Base-by-base conservation (phyloP, 2,113 vertebrate genomes). In the Trinectes maculatus region DNA sequence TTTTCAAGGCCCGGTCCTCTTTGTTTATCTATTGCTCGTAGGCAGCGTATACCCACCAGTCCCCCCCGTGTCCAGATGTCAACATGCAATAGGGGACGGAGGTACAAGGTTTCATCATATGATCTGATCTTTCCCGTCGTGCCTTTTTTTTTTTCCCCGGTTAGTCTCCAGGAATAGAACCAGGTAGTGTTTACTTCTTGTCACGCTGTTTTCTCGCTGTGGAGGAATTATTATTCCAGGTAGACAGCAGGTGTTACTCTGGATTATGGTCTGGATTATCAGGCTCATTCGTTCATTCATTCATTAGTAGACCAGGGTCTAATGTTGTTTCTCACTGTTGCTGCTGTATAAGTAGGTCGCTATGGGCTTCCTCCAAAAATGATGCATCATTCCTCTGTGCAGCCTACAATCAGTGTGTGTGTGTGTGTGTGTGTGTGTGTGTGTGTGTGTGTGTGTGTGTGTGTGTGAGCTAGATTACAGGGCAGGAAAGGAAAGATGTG, bases 21-120 rank as follows among this genome's bases (percentile, higher is more conserved):
- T 86, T 85, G 80, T 91, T 91, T 91, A 80, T 90, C 89, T 91
- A 89, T 89, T 62, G 70, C 58, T 83, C 6, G 3, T 77, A 77
- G 68, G 34, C 62, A 56, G 56, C 70, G 80, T 79, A 73, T 56
- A 46, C 77, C 72, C 74, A 76, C 29, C 63, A 68, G 76, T 78
- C 54, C 60, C 74, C 52, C 55, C 29, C 24, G 60, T 74, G 87
- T 82, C 74, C 66, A 68, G 65, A 56, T 85, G 82, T 84, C 83
- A 86, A 79, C 78, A 73, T 75, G 56, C 71, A 71, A 77, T 76
- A 63, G 44, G 49, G 71, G 64, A 74, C 28, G 15, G 42, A 67
- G 57, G 81, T 51, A 67, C 22, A 65, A 68, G 60, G 72, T 84
- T 46, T 71, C 67, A 71, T 72, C 61, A 24, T 74, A 67, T 78